Conservation (phyloP, 2,888 invertebrate genomes). For the Parasteatoda lunata region DNA sequence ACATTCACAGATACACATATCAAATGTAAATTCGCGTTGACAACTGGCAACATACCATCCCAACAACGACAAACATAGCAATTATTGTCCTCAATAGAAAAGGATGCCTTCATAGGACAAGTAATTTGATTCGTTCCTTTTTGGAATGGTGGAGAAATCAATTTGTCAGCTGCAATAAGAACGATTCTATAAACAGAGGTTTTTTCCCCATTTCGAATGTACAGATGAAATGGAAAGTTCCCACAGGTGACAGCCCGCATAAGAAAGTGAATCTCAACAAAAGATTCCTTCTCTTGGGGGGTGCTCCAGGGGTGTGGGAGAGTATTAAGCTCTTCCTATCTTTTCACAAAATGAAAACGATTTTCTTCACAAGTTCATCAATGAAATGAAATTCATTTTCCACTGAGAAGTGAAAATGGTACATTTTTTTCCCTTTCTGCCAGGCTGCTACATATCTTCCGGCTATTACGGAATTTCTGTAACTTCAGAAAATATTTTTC, state of each 20-base stretch:
- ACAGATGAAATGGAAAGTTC: constrained; percentile 3
- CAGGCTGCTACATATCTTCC: too few species aligned
- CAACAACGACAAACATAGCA: neutral
- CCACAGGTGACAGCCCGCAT: constrained; percentile 5
- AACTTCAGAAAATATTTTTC: too few species aligned
- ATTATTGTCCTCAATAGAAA: neutral
- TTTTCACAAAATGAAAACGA: too few species aligned
- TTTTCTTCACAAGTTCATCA: too few species aligned
- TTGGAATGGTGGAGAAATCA: neutral
- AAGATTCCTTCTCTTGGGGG: neutral
- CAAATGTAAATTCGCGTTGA: too few species aligned
- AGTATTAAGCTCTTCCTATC: neutral
- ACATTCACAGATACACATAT: too few species aligned
- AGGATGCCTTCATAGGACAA: neutral
- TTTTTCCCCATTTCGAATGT: neutral
- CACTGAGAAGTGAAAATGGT: too few species aligned
- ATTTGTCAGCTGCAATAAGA: neutral
- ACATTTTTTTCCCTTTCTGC: too few species aligned
- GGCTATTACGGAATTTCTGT: too few species aligned
- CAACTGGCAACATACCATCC: neutral
- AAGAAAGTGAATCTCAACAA: neutral
- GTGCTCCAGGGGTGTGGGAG: neutral
- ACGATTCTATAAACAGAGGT: neutral
- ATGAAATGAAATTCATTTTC: too few species aligned
- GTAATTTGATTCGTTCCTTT: neutral